Base-by-base conservation (phyloP, 1,140 invertebrate species). In the Trigoniulus corallinus region DNA sequence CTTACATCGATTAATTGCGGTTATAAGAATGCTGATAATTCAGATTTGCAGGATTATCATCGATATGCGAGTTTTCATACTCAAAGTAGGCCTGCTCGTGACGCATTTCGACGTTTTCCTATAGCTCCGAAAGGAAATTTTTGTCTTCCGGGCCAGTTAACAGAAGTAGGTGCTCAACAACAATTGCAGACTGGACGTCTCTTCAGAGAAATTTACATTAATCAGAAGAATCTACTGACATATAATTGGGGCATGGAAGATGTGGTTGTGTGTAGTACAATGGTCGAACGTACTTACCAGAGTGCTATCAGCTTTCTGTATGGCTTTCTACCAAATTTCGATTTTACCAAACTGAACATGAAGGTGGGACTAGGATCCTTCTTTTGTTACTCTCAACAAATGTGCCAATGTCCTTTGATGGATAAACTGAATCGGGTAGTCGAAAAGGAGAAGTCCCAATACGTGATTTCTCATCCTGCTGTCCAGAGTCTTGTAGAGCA, bases 231-330 rank as follows among this genome's bases (percentile, higher is more conserved):
- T 13, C 60, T 82, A 4, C 65, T 70, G 23, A 67, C 67, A 49
- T 54, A 59, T 24, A 67, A 67, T 56, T 65, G 65, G 41, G 63
- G 59, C 40, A 66, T 67, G 57, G 75, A 77, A 20, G 78, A 85
- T 49, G 67, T 88, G 22, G 64, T 80, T 22, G 72, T 84, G 2
- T 84, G 81, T 59, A 84, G 82, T 52, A 94, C 88, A 0, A 73
- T 81, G 34, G 88, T 88, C 64, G 70, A 83, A 4, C 74, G 89
- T 58, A 94, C 89, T 12, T 87, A 87, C 56, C 88, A 94, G 64
- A 92, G 87, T 60, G 80, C 81, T 2, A 66, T 88, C 34, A 84
- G 85, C 1, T 72, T 89, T 53, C 62, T 88, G 12, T 88, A 80
- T 68, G 76, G 81, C 0, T 74, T 87, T 51, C 63, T 88, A 21